These are phyloP conservation scores for Imbricaverruca yamaguchii DNA, from an alignment of 2,888 invertebrate species.

Conservation along the genomic window DNA sequence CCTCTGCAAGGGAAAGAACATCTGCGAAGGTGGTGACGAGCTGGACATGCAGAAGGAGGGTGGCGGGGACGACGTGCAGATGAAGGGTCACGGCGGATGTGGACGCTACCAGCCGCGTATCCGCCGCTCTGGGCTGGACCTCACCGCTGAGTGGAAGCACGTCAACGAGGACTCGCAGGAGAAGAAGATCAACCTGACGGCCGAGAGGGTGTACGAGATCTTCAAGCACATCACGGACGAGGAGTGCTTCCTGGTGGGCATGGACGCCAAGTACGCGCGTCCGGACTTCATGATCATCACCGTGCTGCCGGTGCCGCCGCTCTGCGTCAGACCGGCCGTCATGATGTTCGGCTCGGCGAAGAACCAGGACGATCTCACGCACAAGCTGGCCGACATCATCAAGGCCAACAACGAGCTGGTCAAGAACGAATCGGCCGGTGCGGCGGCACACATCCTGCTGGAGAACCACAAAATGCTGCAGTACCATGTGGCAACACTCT, in stretches of 20 bases:
- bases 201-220: constrained; percentile 95
- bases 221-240: constrained; percentile 90
- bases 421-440: constrained; percentile 92
- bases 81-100: constrained; percentile 85
- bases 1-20: constrained; percentile 92
- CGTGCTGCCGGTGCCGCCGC: constrained; percentile 92
- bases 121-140: constrained; percentile 77
- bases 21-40: constrained; percentile 98
- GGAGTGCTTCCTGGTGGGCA: constrained; percentile 83
- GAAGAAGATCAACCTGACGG: constrained; percentile 84
- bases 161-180: constrained; percentile 98
- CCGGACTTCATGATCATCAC: constrained; percentile 99
- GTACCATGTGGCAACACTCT: constrained; percentile 95
- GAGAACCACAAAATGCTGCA: constrained; percentile 98
- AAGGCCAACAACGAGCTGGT: constrained; percentile 93
- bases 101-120: constrained; percentile 96
- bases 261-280: constrained; percentile 95
- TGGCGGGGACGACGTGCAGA: constrained; percentile 40
- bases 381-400: constrained; percentile 96
- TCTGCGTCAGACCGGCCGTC: constrained; percentile 93
- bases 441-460: constrained; percentile 91
- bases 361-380: constrained; percentile 96
- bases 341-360: constrained; percentile 99
- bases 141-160: constrained; percentile 97
- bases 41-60: constrained; percentile 60